Percentiles rank a stretch among this genome's conserved stretches.
phyloP scores from a whole-genome alignment of 35 echinoderm and acorn worm species.

The Hemicentrotus pulcherrimus region DNA sequence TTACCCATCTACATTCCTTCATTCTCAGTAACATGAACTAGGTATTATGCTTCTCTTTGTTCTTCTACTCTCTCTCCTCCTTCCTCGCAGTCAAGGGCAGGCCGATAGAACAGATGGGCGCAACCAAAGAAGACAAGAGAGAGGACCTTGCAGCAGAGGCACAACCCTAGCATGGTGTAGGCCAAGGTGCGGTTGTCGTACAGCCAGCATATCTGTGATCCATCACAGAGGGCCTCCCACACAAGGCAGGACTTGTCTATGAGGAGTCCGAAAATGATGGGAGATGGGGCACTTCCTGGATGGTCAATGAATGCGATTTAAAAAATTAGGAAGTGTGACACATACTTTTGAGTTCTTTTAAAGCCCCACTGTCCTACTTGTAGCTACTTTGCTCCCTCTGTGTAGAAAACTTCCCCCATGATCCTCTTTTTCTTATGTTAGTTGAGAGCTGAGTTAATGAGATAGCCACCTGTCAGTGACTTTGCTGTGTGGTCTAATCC shows the following conservation, averaged over 20 bases:
- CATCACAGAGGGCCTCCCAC: conserved; percentile 47
- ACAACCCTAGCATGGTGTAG: conserved; percentile 15
- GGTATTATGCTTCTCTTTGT: background rate
- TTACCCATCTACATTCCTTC: background rate
- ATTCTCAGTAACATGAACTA: background rate
- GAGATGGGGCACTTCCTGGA: conserved; percentile 36
- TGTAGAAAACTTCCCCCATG: no score
- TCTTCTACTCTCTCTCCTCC: background rate
- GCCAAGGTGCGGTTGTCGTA: conserved; percentile 53
- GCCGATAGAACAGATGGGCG: background rate
- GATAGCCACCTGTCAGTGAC: no score
- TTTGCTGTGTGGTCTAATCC: no score
- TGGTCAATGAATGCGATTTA: background rate
- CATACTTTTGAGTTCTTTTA: background rate
- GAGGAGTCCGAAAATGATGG: conserved; percentile 41
- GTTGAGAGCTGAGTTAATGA: no score
- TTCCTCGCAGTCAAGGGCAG: background rate
- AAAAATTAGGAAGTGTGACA: background rate
- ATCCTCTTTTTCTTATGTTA: no score
- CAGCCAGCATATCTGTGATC: conserved; percentile 42
- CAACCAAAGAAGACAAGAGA: background rate
- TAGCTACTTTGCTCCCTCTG: no score
- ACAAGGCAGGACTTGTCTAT: conserved; percentile 46
- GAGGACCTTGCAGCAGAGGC: background rate
- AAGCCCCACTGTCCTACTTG: no score